Evolutionary conservation across 2,888 invertebrate genomes (phyloP).

Genomic region (Ormyrus labotus): DNA sequence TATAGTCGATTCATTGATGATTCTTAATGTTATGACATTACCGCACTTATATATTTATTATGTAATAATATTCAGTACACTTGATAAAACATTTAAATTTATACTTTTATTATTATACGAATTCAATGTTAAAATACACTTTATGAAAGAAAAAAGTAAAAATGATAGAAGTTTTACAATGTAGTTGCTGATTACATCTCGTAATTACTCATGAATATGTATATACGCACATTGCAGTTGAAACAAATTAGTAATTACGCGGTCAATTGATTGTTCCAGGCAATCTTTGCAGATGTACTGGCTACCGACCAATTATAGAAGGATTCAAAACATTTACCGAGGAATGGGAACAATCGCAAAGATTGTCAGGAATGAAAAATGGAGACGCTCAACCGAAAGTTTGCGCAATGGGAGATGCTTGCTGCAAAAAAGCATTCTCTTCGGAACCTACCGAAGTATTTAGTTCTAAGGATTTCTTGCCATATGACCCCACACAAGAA

Average conservation of each 20-base stretch:
- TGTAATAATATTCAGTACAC: no score
- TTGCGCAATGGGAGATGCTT: slow-evolving; percentile 82
- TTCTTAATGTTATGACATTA: no score
- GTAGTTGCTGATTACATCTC: no score
- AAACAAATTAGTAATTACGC: no score
- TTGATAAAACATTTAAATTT: not conserved
- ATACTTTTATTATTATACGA: no score
- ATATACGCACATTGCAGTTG: no score
- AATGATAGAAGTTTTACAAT: no score
- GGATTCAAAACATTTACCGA: slow-evolving; percentile 91
- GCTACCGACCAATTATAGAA: slow-evolving; percentile 94
- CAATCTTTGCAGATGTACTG: slow-evolving; percentile 94
- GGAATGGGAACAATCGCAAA: slow-evolving; percentile 81
- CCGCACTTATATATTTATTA: no score
- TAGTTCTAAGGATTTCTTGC: slow-evolving; percentile 81
- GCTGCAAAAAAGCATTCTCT: slow-evolving; percentile 78
- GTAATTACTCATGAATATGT: no score
- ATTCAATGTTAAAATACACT: no score
- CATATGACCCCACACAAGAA: slow-evolving; percentile 89
- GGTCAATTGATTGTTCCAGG: slow-evolving; percentile 70
- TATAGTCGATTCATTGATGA: no score
- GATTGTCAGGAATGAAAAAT: slow-evolving; percentile 64
- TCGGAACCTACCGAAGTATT: slow-evolving; percentile 77
- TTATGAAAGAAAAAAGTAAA: no score
- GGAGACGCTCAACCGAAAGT: slow-evolving; percentile 65